These are phyloP conservation scores for Cepaea nemoralis DNA, from an alignment of 1,140 invertebrate genomes.

Conservation along the genomic window DNA sequence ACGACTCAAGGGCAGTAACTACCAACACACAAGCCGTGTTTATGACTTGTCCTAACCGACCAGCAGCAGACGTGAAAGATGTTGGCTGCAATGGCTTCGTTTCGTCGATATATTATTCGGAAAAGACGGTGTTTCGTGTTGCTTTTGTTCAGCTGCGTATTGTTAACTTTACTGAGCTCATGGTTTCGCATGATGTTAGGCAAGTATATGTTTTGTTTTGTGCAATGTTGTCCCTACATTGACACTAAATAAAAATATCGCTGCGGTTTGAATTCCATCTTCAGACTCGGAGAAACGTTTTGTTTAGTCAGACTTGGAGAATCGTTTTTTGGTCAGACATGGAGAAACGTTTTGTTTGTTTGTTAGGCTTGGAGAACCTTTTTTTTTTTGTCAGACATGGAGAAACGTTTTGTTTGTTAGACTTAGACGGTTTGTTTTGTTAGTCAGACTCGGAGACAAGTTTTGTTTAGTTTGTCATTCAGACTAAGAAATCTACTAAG, in stretches of 20 bases:
- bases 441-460: background rate
- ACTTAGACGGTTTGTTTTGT: background rate
- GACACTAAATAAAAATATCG: background rate
- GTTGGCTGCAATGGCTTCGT: slow-evolving; percentile 1
- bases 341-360: background rate
- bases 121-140: slow-evolving; percentile 1
- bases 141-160: background rate
- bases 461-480: too few species aligned
- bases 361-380: too few species aligned
- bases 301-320: background rate
- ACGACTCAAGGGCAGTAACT: too few species aligned
- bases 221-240: slow-evolving; percentile 11
- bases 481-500: too few species aligned
- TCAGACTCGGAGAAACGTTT: background rate
- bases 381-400: background rate
- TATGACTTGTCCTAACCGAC: too few species aligned
- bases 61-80: too few species aligned
- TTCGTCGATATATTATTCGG: slow-evolving; percentile 3
- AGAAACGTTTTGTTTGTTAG: background rate
- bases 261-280: background rate
- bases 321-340: background rate
- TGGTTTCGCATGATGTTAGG: background rate
- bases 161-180: background rate
- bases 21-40: too few species aligned
- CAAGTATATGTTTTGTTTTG: background rate